phyloP scores from a whole-genome alignment of 2,797 vertebrate species.

The Sebastes iracundus region DNA sequence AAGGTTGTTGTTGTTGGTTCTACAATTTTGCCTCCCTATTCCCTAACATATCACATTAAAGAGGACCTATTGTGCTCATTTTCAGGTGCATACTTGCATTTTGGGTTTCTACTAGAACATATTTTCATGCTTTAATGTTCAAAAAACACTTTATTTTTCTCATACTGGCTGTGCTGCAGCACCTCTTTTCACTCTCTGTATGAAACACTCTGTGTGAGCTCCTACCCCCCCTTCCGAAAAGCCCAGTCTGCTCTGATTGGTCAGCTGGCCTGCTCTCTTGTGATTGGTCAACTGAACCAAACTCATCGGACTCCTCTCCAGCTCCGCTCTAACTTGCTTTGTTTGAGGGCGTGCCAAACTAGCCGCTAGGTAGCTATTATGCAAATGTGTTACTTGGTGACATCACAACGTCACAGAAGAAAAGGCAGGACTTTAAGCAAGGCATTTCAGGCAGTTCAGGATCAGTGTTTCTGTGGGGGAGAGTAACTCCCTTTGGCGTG shows the following conservation, averaged over 20 bases:
- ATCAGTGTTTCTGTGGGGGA: background rate
- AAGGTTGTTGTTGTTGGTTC: background rate
- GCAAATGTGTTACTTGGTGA: background rate
- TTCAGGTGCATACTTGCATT: background rate
- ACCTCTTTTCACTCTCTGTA: no score
- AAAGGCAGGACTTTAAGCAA: background rate
- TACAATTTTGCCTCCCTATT: background rate
- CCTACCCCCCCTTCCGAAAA: no score
- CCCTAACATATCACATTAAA: background rate
- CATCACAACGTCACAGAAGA: background rate
- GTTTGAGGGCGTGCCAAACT: background rate
- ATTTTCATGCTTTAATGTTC: background rate
- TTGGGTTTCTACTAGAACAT: background rate
- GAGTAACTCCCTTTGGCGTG: background rate
- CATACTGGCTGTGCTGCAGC: background rate
- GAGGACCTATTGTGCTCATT: background rate
- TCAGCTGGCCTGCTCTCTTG: background rate
- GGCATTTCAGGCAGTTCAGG: background rate
- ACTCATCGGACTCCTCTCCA: background rate
- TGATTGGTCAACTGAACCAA: background rate
- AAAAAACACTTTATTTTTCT: background rate
- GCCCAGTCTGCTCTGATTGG: background rate
- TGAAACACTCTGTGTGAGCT: no score
- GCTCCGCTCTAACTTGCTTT: background rate
- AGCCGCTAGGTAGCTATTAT: background rate